Evolutionary conservation across 2,113 vertebrate genomes (phyloP), one percentile per base, ranked within the genome.

Genomic region (Otocyon megalotis): DNA sequence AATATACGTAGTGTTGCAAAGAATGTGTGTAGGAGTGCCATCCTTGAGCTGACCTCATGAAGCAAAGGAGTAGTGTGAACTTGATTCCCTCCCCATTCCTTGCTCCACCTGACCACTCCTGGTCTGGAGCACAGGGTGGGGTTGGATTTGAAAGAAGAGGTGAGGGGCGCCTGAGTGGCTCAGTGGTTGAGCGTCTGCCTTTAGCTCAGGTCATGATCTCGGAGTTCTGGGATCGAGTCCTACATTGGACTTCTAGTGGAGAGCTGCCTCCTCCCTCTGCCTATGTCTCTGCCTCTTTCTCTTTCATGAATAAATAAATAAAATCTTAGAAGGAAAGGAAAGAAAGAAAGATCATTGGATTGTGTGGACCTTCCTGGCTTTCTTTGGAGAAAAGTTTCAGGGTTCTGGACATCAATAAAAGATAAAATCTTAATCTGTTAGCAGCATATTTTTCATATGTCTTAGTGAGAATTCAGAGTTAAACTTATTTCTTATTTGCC

Each of bases 31-130:
- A 88, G n/a, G 5, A 26, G 19, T 1, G 22, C 20, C 32, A 5
- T 60, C 53, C 32, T 8, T 53, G 69, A 77, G 24, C 2, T 80
- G 69, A 30, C 28, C n/a, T 88, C 12, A 2, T 10, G 28, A 54
- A 58, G 24, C 14, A 19, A 63, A 56, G 62, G 28, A 10, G 0
- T 17, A 8, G 12, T 4, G 15, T 65, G 9, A 82, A 16, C 30
- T 14, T 11, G 30, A 26, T 8, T 77, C 5, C 8, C 37, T 87
- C 11, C 10, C 5, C 43, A 5, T 7, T 28, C 19, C 48, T 37
- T 72, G 35, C 2, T 4, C 16, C 24, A 10, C 2, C 2, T 22
- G 6, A 43, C 43, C 22, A 1, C 12, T 50, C 8, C 14, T 1
- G 12, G 48, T 53, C 32, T 13, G 74, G 58, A 28, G 19, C 0